Percentiles rank a stretch among this genome's conserved stretches.
Conservation (phyloP, 2,888 invertebrate species). For the Rhagonycha lutea region DNA sequence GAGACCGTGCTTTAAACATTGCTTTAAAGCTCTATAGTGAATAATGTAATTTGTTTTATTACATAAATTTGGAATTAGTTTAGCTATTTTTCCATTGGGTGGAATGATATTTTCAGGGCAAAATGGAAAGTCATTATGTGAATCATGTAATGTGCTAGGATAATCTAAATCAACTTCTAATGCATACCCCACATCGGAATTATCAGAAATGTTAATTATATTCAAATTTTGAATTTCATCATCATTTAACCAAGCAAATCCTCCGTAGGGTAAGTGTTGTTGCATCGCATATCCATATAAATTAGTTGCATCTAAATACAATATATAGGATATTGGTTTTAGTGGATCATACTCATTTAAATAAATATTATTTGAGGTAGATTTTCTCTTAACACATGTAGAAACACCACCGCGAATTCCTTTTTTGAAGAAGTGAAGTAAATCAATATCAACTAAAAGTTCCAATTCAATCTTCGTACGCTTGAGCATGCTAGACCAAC, state of each 20-base stretch:
- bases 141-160: constrained; percentile 34
- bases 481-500: too few relatives aligned
- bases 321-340: too few relatives aligned
- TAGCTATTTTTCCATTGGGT: constrained; percentile 24
- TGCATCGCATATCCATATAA: neutral
- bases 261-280: neutral
- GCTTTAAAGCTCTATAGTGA: constrained; percentile 42
- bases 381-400: too few relatives aligned
- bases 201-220: neutral
- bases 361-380: too few relatives aligned
- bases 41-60: constrained; percentile 40
- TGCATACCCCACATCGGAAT: constrained; percentile 36
- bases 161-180: constrained; percentile 42
- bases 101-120: constrained; percentile 36
- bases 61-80: constrained; percentile 37
- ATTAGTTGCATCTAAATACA: too few relatives aligned
- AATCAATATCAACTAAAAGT: too few relatives aligned
- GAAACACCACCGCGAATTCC: too few relatives aligned
- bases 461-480: too few relatives aligned
- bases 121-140: constrained; percentile 43
- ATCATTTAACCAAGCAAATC: neutral
- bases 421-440: too few relatives aligned
- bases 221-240: neutral
- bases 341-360: too few relatives aligned
- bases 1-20: constrained; percentile 41